Percentiles rank a stretch among this genome's conserved stretches.
These are phyloP conservation scores for Odontothrips loti DNA, from an alignment of 2,888 invertebrate species.

Conservation along the genomic window DNA sequence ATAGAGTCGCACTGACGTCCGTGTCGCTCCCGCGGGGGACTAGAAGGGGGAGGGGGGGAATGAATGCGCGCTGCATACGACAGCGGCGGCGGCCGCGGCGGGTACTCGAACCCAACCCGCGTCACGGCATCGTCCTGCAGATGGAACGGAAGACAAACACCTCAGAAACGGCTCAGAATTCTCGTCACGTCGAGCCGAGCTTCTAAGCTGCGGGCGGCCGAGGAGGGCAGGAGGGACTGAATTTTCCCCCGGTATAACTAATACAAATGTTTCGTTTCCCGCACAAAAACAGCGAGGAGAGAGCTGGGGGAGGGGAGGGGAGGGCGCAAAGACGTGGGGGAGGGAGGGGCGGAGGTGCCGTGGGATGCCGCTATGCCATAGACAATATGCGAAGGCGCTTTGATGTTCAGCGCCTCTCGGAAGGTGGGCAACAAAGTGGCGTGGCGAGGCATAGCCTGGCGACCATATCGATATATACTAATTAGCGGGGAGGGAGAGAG, in stretches of 20 bases:
- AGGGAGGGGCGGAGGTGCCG: not conserved
- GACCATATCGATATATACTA: not conserved
- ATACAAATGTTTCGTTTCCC: conserved; percentile 1
- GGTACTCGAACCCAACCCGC: no score
- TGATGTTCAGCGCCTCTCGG: conserved; percentile 9
- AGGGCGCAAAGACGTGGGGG: not conserved
- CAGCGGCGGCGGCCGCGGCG: no score
- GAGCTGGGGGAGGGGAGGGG: not conserved
- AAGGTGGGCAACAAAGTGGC: conserved; percentile 16
- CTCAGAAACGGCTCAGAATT: no score
- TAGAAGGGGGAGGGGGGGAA: no score
- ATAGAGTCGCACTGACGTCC: no score
- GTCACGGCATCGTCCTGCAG: no score
- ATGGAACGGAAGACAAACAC: no score
- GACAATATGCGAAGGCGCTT: not conserved
- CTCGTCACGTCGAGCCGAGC: not conserved
- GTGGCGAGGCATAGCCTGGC: not conserved
- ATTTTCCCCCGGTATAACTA: conserved; percentile 3
- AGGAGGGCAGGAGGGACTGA: not conserved
- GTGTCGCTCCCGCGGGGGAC: no score
- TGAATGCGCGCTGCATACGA: no score
- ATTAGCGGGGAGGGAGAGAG: not conserved
- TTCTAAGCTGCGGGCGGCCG: not conserved
- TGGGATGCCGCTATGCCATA: no score
- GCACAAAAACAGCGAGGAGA: not conserved